Percentiles rank a stretch among this genome's conserved stretches.
Conservation (phyloP, 1,140 invertebrate genomes). For the Rhopalosiphum maidis region DNA sequence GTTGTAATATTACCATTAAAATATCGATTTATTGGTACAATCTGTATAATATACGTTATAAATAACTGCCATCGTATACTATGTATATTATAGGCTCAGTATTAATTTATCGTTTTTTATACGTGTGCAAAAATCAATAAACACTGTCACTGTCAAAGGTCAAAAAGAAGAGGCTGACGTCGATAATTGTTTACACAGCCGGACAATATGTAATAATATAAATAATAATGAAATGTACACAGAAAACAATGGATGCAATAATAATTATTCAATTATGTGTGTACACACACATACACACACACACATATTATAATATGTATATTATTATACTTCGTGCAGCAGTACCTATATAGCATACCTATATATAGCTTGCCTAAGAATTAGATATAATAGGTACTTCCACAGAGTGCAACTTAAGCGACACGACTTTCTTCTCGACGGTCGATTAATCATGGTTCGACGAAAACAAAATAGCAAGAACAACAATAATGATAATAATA, state of each 20-base stretch:
- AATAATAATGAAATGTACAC: background rate
- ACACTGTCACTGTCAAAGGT: slow-evolving; percentile 4
- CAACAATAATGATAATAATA: background rate
- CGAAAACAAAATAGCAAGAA: background rate
- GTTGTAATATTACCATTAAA: background rate
- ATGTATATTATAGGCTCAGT: background rate
- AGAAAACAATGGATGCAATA: background rate
- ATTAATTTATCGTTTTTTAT: background rate
- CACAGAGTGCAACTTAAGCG: background rate
- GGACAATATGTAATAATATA: background rate
- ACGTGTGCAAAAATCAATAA: background rate
- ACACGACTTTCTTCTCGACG: background rate
- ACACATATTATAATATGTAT: background rate
- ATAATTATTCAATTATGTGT: background rate
- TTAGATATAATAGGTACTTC: background rate
- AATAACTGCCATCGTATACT: background rate
- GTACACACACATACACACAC: background rate
- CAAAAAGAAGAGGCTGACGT: background rate
- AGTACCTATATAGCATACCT: background rate
- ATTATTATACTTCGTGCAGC: background rate
- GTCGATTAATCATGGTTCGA: slow-evolving; percentile 23
- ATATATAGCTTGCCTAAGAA: background rate
- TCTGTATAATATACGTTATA: background rate
- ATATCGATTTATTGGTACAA: background rate
- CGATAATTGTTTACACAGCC: background rate